phyloP scores from a whole-genome alignment of 2,113 vertebrate species.

The Ciconia stormi region DNA sequence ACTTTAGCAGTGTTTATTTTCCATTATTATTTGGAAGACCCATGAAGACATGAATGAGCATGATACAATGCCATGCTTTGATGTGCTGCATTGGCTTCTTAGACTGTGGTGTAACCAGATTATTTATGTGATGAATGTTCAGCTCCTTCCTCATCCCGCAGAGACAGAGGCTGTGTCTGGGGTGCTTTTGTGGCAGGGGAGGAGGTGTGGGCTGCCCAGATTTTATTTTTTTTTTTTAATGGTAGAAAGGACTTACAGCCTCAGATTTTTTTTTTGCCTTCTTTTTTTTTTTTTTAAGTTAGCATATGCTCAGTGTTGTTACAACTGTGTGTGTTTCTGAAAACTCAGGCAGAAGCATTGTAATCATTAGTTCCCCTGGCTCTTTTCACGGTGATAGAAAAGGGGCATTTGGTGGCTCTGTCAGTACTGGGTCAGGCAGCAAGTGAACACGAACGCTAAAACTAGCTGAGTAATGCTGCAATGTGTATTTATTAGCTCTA shows the following conservation, averaged over 20 bases:
- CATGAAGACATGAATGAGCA: background rate
- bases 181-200: background rate
- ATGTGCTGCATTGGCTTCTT: background rate
- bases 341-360: background rate
- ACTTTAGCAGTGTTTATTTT: background rate
- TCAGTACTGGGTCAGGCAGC: background rate
- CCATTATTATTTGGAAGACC: background rate
- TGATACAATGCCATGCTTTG: background rate
- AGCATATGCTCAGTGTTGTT: background rate
- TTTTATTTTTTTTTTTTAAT: background rate
- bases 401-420: background rate
- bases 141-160: background rate
- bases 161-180: background rate
- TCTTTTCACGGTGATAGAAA: background rate
- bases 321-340: background rate
- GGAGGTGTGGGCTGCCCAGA: background rate
- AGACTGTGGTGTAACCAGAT: background rate
- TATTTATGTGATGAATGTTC: background rate
- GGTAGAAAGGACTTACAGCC: background rate
- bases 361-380: too few species aligned
- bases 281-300: background rate
- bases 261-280: background rate
- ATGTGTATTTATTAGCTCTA: background rate
- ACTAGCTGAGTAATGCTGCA: background rate
- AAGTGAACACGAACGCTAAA: rapidly evolving